Evolutionary conservation across 2,888 invertebrate genomes (phyloP), one percentile per base, ranked within the genome.

Genomic region (Scrobipalpa atriplicella): DNA sequence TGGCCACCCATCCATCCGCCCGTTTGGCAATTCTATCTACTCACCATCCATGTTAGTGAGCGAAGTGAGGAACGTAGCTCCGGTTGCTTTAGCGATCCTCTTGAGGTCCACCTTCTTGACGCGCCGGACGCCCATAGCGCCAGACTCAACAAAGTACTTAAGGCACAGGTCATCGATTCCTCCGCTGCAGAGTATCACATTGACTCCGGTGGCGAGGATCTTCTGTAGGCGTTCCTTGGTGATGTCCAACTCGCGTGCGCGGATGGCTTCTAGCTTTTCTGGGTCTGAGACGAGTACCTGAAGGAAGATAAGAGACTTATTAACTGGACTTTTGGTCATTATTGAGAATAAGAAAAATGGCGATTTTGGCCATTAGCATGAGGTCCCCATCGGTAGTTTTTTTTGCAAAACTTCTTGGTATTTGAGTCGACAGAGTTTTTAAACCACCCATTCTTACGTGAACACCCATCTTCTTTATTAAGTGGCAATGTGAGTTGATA

Each of bases 161-260:
- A 99, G 94, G 86, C 99, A 99, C 19, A 99, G 94, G 91, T 99
- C 99, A 85, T 99, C 99, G 72, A 99, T 99, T 66, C 99, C 99
- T 2, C 99, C 99, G 0, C 97, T 95, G 69, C 97, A 96, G 10
- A 99, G 93, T 70, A 99, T 94, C 6, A 99, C 99, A 86, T 99
- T 99, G 1, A 99, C 98, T 8, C 99, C 99, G 0, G 98, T 95
- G 0, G 96, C 91, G 7, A 99, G 90, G 80, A 99, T 99, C 92
- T 99, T 99, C 81, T 98, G 95, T 64, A 99, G 96, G 51, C 99
- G 95, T 84, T 99, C 99, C 87, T 99, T 99, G 0, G 99, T 99
- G 79, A 99, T 99, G 88, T 99, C 99, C 61, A 97, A 92, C 89
- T 99, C 99, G 64, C 99, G 96, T 71, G 98, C 96, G 66, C 99